Conservation (phyloP, 2,113 vertebrate species). For the Campylomormyrus tamandua region DNA sequence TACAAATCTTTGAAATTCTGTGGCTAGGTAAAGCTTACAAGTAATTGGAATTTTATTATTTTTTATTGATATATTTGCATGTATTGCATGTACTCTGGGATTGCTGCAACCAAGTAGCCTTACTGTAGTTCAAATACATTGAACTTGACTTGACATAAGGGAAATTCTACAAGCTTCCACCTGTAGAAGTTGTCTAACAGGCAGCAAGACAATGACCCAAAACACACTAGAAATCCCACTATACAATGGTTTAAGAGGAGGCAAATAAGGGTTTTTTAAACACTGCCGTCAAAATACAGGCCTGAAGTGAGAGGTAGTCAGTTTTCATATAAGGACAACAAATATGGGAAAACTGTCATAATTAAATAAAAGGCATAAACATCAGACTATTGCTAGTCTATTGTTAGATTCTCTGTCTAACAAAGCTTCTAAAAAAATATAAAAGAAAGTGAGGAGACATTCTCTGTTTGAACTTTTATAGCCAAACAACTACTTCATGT, state of each 20-base stretch:
- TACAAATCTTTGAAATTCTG: not conserved
- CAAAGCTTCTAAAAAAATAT: not conserved
- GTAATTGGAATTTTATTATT: not conserved
- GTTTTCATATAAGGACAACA: not conserved
- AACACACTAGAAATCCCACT: not conserved
- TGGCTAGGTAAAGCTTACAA: not conserved
- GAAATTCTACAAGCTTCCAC: not conserved
- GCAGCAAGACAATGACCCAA: not conserved
- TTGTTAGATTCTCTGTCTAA: not conserved
- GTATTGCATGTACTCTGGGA: not conserved
- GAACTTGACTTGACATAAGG: not conserved
- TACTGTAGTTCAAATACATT: not conserved
- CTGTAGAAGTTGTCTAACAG: not conserved
- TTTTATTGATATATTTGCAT: not conserved
- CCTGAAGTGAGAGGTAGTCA: not conserved
- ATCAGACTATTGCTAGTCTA: not conserved
- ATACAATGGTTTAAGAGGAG: not conserved
- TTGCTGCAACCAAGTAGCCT: not conserved
- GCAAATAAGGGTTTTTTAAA: not conserved
- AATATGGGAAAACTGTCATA: not conserved
- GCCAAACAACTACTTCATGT: not conserved
- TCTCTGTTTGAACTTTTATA: not conserved
- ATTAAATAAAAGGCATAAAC: not conserved
- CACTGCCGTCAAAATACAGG: not conserved
- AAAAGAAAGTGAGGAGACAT: not conserved